Base-by-base conservation (phyloP, 2,888 invertebrate genomes). In the Leptopilina syphax region DNA sequence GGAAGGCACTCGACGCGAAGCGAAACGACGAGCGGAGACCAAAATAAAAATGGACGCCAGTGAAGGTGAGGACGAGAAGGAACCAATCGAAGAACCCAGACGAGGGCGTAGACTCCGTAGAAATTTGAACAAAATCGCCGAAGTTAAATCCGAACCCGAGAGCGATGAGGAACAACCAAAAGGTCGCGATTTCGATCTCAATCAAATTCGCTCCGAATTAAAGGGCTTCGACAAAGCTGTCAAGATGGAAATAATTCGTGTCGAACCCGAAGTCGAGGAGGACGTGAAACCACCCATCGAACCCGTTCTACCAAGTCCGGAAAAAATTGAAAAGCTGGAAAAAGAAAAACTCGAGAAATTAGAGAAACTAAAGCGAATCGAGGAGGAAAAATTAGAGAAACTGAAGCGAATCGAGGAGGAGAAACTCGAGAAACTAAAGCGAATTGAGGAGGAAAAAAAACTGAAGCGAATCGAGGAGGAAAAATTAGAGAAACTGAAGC, bases 151-250 rank as follows among this genome's bases (percentile, higher is more conserved):
- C 13, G 91, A 92, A n/a, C 89, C 92, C 7, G 93, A 93, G 65
- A 93, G 92, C 67, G 93, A 93, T 70, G 93, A 93, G 13, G 93
- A 93, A 44, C 92, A 92, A 77, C 93, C 94, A 0, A 95, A 95
- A 88, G 95, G 95, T 1, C 93, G 96, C 5, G 97, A 97, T 88
- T 96, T 96, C 89, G 97, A 97, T 92, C 93, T 97, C 41, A 96
- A 96, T 92, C 96, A 97, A 92, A 97, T 97, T 80, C 93, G 97
- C 84, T 96, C 96, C 0, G 97, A 97, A 89, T 92, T 97, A 3
- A 97, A 97, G 91, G 97, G 97, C 6, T 94, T 97, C 76, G 94
- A 95, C 77, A 95, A 95, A 86, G 93, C 94, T 9, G 92, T 94
- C 0, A 94, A 94, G 87, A 86, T 93, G n/a, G 92, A 92, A 47